Conservation (phyloP, 2,888 invertebrate species). For the Orthosia gothica region DNA sequence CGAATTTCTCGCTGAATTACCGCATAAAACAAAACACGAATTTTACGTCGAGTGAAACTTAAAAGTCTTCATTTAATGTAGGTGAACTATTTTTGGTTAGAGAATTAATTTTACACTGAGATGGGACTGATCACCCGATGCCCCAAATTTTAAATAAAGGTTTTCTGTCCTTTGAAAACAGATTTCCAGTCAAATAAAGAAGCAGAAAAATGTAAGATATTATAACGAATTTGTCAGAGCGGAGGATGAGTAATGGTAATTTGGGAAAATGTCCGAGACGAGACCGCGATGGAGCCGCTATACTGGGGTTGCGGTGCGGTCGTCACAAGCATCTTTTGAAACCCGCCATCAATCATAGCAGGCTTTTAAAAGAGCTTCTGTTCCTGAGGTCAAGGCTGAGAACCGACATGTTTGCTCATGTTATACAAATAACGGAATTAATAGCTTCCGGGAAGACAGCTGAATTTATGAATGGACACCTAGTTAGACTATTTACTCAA, state of each 20-base stretch:
- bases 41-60: conserved; percentile 33
- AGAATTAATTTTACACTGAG: conserved; percentile 3
- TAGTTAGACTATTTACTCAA: conserved; percentile 13
- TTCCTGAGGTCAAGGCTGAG: conserved; percentile 50
- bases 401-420: conserved; percentile 60
- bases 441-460: too few species aligned
- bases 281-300: conserved; percentile 18
- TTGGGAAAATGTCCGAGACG: conserved; percentile 62
- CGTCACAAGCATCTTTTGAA: conserved; percentile 65
- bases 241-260: conserved; percentile 75
- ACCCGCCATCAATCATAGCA: conserved; percentile 76
- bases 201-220: conserved; percentile 36
- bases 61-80: conserved; percentile 25
- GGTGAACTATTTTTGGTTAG: conserved; percentile 39
- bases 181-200: conserved; percentile 39
- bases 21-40: conserved; percentile 24
- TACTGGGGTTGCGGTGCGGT: conserved; percentile 21
- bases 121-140: conserved; percentile 4
- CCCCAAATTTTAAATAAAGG: conserved; percentile 14
- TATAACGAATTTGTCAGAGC: conserved; percentile 69
- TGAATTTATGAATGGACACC: too few species aligned
- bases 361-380: conserved; percentile 70
- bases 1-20: conserved; percentile 32
- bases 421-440: conserved; percentile 65
- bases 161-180: conserved; percentile 27